Percentiles rank a stretch among this genome's conserved stretches.
Evolutionary conservation across 2,113 vertebrate genomes (phyloP).

Genomic region (Fulmarus glacialis): DNA sequence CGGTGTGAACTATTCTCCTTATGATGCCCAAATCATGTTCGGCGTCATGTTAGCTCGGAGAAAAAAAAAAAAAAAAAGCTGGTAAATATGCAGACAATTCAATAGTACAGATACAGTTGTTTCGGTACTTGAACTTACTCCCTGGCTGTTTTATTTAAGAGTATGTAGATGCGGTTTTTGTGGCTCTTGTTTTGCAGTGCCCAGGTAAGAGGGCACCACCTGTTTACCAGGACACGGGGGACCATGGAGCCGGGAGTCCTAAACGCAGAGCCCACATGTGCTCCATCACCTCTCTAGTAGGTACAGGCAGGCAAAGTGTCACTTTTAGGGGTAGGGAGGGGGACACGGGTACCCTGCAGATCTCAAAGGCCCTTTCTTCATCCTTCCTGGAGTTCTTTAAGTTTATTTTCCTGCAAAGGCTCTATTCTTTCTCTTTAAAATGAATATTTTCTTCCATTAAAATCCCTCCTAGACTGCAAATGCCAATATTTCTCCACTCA

Average conservation of each 20-base stretch:
- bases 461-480: not conserved
- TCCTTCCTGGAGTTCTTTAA: not conserved
- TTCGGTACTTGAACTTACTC: not conserved
- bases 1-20: not conserved
- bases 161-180: not conserved
- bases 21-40: not conserved
- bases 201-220: not conserved
- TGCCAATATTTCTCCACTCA: not conserved
- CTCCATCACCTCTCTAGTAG: not conserved
- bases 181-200: not conserved
- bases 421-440: not conserved
- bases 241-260: accelerated
- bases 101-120: no score
- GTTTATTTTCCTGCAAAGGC: not conserved
- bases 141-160: not conserved
- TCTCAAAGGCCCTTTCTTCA: not conserved
- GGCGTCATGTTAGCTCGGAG: not conserved
- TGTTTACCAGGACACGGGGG: not conserved
- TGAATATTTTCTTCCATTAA: not conserved
- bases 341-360: accelerated
- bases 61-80: no score
- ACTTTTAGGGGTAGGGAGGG: not conserved
- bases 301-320: not conserved
- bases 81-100: not conserved
- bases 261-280: not conserved